phyloP scores from a whole-genome alignment of 2,113 vertebrate species.

The Boulengeromyrus knoepffleri region DNA sequence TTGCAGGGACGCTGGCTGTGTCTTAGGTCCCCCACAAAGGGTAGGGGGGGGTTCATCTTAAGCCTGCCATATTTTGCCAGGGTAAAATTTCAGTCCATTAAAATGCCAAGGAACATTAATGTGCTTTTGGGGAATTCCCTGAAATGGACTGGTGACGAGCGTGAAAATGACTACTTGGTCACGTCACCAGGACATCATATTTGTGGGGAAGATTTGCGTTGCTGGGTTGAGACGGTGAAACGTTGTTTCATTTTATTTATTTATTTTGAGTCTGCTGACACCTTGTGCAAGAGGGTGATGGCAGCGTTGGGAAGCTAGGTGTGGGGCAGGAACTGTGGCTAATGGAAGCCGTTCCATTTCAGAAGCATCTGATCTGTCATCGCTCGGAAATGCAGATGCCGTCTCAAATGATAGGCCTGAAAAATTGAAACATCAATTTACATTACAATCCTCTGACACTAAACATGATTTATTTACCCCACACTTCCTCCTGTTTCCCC shows the following conservation, averaged over 20 bases:
- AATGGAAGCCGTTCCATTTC: background rate
- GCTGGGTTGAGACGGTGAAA: background rate
- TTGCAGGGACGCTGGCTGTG: background rate
- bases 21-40: background rate
- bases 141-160: background rate
- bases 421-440: conserved; percentile 15
- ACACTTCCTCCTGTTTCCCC: background rate
- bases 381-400: background rate
- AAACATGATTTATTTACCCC: conserved; percentile 5
- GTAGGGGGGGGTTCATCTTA: background rate
- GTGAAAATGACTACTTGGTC: background rate
- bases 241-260: background rate
- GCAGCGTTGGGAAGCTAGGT: background rate
- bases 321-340: background rate
- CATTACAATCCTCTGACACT: background rate
- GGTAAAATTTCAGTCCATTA: background rate
- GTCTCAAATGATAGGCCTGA: background rate
- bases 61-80: background rate
- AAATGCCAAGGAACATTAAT: background rate
- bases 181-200: background rate
- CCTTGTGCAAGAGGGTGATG: background rate
- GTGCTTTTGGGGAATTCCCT: background rate
- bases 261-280: background rate
- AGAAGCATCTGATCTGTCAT: background rate
- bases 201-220: background rate